Base-by-base conservation (phyloP, 2,113 vertebrate species). In the Muscicapa adusta region DNA sequence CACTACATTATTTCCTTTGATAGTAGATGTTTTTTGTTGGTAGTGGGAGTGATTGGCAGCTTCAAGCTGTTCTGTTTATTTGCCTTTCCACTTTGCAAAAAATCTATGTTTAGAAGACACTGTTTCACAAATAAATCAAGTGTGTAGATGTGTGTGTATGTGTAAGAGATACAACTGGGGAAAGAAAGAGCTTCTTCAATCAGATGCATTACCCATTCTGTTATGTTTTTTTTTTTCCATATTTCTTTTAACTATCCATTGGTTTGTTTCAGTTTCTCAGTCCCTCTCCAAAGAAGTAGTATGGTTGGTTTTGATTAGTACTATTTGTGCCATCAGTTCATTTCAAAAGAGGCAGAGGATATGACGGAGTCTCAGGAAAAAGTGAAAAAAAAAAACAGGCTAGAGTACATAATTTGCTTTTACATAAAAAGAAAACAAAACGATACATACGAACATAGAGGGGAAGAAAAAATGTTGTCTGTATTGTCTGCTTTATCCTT, bases 51-150 rank as follows among this genome's bases (percentile, higher is more conserved):
- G 97, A 98, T 94, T 97, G 98, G 98, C 97, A 98, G 92, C 96
- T 96, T 97, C 97, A 98, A 97, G 97, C 96, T 98, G 97, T 94
- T 98, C 94, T 97, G 94, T 97, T 98, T 98, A 98, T 98, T 98
- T 98, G 97, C 93, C 95, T 97, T 98, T 97, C 94, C 82, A 23
- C 94, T 97, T 90, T 96, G 96, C 85, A 97, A 96, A 96, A 96
- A 66, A 94, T 97, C 91, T 91, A n/a, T 96, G 91, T 96, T 97
- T 97, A 97, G 97, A 96, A 98, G 91, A 97, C 31, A 93, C 75
- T 65, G 40, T 97, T 98, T 97, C 96, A 97, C 95, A 97, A 98
- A 97, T 96, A 97, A 98, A 97, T 95, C 88, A 92, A 96, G 85
- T 91, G 57, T 94, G 78, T 92, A 93, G 94, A 91, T 28, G 50